Base-by-base conservation (phyloP, 1,140 invertebrate genomes). In the Sycophaga agraensis region DNA sequence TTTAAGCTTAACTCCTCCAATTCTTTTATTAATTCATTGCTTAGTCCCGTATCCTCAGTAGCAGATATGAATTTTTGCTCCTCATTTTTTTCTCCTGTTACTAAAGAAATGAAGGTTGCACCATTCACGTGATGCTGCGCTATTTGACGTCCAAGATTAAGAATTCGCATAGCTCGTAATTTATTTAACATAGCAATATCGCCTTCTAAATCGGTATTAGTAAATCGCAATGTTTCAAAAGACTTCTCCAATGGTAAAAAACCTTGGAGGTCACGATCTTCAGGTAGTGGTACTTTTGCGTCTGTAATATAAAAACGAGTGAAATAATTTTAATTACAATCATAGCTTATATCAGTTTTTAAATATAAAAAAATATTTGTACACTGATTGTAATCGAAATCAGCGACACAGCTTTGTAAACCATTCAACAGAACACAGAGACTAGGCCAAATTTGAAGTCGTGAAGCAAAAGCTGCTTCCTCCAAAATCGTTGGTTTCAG, bases 211-310 rank as follows among this genome's bases (percentile, higher is more conserved):
- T 72, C 70, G 24, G 76, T 75, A 68, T 77, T 84, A 74, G 37
- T 87, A 77, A 37, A 83, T 77, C 68, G 67, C n/a, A 78, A 58
- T 16, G 53, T 53, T 22, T 82, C 81, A 60, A 88, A 84, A 39
- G 81, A 82, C 34, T 81, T 81, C 65, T 89, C 84, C 11, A 93
- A 78, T 1, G 90, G 91, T 63, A 90, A 74, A 77, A 93, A 94
- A 19, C 91, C 90, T 72, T 91, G 85, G 17, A 93, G 76, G 71
- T 91, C 88, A 71, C 85, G 86, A 74, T 94, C 91, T 80, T 93
- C 91, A 24, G 88, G 87, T 49, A 94, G 77, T 28, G 91, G 89
- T 42, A 87, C 78, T 63, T 83, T 82, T 42, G 72, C 79, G 82
- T 87, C 89, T 91, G 70, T 46, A 62, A 50, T 35, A 12, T 4